Evolutionary conservation across 1,140 invertebrate genomes (phyloP).

Genomic region (Drosophila melanica): DNA sequence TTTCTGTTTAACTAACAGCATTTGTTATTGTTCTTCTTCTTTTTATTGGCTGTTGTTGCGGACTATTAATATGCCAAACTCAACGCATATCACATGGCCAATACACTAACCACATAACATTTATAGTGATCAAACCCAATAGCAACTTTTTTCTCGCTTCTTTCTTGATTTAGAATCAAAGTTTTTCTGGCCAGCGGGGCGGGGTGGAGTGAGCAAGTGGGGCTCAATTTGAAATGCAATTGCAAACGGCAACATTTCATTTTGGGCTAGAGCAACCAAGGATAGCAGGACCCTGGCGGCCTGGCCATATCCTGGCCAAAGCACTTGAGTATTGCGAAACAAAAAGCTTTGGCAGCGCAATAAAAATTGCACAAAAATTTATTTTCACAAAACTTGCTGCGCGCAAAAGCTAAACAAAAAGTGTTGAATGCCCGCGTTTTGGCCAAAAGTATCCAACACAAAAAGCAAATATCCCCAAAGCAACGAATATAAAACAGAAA

Average conservation of each 20-base stretch:
- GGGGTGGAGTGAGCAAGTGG: background rate
- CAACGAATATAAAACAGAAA: background rate
- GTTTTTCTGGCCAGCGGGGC: background rate
- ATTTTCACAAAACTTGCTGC: constrained; percentile 48
- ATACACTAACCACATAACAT: background rate
- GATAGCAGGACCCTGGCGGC: constrained; percentile 7
- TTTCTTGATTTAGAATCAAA: constrained; percentile 40
- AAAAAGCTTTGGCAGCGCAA: constrained; percentile 67
- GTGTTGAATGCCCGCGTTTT: constrained; percentile 40
- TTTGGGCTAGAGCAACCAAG: constrained; percentile 56
- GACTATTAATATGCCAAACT: constrained; percentile 19
- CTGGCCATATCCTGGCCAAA: constrained; percentile 60
- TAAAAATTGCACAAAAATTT: constrained; percentile 61
- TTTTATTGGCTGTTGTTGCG: constrained; percentile 3
- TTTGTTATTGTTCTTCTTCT: background rate
- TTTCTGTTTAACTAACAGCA: constrained; percentile 17
- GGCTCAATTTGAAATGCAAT: constrained; percentile 42
- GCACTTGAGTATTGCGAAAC: constrained; percentile 72
- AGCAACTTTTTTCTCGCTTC: background rate
- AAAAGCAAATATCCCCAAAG: constrained; percentile 24
- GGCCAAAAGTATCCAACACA: constrained; percentile 23
- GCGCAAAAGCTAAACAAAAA: constrained; percentile 53
- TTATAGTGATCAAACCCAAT: background rate
- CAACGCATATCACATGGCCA: background rate
- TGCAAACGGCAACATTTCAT: constrained; percentile 71